Conservation (phyloP, 2,113 vertebrate genomes). For the Lamprotornis superbus region DNA sequence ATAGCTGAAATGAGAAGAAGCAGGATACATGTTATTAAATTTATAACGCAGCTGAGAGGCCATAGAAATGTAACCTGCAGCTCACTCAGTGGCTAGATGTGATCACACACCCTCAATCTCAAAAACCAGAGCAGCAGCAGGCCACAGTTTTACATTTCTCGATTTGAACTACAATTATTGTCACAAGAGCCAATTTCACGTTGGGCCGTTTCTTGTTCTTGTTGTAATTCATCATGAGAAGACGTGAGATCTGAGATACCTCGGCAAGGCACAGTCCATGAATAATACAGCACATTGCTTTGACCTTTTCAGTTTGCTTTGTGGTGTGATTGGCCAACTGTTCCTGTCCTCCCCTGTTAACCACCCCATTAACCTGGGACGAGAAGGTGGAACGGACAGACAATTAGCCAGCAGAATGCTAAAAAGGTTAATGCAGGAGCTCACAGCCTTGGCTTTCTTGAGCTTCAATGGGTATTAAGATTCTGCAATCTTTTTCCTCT, state of each 20-base stretch:
- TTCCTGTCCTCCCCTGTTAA: constrained; percentile 46
- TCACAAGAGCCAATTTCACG: constrained; percentile 61
- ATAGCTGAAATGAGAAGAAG: not conserved
- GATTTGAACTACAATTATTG: constrained; percentile 60
- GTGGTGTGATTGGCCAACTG: constrained; percentile 31
- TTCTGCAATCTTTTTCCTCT: not conserved
- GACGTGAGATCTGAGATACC: constrained; percentile 41
- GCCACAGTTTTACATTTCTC: constrained; percentile 51
- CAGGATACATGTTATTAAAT: too few relatives aligned
- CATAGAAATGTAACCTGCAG: not conserved
- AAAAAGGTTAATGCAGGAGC: constrained; percentile 62
- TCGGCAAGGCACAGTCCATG: not conserved
- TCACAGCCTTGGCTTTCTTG: constrained; percentile 12
- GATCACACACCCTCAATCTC: constrained; percentile 30
- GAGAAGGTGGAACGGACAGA: constrained; percentile 44
- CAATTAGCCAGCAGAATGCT: constrained; percentile 66
- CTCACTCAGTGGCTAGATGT: not conserved
- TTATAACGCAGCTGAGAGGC: not conserved
- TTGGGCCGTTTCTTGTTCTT: constrained; percentile 56
- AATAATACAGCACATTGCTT: constrained; percentile 49
- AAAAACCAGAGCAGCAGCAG: constrained; percentile 32
- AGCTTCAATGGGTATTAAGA: constrained; percentile 2
- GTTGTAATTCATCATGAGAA: constrained; percentile 69
- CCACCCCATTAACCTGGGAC: constrained; percentile 70
- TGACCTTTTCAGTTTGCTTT: constrained; percentile 65